Evolutionary conservation across 2,797 vertebrate genomes (phyloP).

Genomic region (Zonotrichia albicollis): DNA sequence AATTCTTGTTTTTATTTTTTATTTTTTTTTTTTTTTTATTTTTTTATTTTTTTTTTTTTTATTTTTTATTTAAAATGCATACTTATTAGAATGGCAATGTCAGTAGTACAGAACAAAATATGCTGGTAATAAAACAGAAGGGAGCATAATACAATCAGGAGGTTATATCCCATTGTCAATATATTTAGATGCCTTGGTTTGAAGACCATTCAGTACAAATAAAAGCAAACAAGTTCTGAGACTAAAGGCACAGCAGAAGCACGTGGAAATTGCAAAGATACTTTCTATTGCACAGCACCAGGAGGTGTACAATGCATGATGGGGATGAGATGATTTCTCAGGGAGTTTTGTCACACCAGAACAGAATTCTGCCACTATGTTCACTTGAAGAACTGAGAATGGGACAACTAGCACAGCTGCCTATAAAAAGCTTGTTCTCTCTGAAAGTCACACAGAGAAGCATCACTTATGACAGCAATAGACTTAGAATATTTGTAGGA

Average conservation of each 20-base stretch:
- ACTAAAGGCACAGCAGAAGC: background rate
- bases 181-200: conserved; percentile 13
- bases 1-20: background rate
- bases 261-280: conserved; percentile 34
- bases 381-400: conserved; percentile 15
- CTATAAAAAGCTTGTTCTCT: conserved; percentile 41
- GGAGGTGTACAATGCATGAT: background rate
- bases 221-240: conserved; percentile 26
- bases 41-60: too few relatives aligned
- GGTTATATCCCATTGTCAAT: background rate
- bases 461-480: conserved; percentile 55
- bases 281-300: conserved; percentile 13
- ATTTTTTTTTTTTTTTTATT: too few relatives aligned
- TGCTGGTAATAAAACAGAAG: background rate
- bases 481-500: conserved; percentile 36
- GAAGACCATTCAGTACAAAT: conserved; percentile 23
- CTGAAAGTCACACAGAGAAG: conserved; percentile 54
- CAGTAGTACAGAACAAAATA: background rate
- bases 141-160: background rate
- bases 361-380: background rate
- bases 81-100: background rate
- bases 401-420: conserved; percentile 35
- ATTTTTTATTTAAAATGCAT: background rate
- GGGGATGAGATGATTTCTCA: background rate
- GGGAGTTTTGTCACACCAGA: background rate